These are phyloP conservation scores for Tipula unca DNA, from an alignment of 2,888 invertebrate genomes.

Conservation along the genomic window DNA sequence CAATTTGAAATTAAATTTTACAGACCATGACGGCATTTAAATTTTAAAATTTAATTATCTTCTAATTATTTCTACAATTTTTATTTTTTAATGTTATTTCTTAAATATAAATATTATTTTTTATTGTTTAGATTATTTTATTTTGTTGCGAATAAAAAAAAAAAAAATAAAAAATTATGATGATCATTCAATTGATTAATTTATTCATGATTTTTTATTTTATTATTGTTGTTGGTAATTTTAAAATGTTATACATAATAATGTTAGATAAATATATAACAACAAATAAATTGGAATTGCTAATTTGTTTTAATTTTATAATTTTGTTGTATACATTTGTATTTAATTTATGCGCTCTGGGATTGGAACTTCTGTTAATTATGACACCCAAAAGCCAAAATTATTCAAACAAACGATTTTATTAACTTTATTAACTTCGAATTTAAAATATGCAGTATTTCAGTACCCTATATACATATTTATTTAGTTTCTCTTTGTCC, in stretches of 20 bases:
- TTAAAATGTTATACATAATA: neutral
- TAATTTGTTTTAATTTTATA: neutral
- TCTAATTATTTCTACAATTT: neutral
- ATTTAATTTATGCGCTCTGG: neutral
- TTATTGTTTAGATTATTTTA: neutral
- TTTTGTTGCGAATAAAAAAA: neutral
- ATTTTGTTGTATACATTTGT: neutral
- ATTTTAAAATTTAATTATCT: neutral
- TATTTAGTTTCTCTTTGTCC: neutral
- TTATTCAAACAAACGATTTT: neutral
- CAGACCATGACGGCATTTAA: neutral
- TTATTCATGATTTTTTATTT: neutral
- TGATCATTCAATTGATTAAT: neutral
- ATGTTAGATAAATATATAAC: neutral
- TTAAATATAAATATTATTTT: neutral
- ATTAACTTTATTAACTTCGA: neutral
- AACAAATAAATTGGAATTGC: neutral
- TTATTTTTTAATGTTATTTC: neutral
- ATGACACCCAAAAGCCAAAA: neutral
- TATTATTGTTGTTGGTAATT: neutral
- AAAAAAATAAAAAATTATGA: neutral
- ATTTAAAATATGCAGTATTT: neutral
- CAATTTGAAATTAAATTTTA: neutral
- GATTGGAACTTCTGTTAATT: neutral
- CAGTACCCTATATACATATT: neutral